Evolutionary conservation across 1,140 invertebrate genomes (phyloP).

Genomic region (Periplaneta americana): DNA sequence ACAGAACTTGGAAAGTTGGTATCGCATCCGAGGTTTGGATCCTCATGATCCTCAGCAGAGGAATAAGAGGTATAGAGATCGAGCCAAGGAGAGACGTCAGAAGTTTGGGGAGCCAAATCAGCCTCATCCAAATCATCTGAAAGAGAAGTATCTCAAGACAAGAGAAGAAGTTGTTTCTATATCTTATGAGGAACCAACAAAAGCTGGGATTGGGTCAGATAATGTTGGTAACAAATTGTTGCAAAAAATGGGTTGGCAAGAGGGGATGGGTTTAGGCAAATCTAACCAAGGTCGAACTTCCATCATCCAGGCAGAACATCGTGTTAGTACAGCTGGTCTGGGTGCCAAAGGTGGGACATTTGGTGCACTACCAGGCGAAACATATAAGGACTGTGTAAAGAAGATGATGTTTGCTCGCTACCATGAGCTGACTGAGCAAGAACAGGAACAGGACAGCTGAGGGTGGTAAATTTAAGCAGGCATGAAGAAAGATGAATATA

Average conservation of each 20-base stretch:
- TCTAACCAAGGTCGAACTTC: constrained; percentile 88
- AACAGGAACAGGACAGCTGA: constrained; percentile 1
- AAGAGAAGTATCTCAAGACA: constrained; percentile 55
- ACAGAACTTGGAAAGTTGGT: constrained; percentile 76
- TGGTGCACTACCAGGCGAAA: constrained; percentile 71
- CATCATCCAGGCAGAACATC: constrained; percentile 74
- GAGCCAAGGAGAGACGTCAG: constrained; percentile 90
- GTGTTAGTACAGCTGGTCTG: constrained; percentile 63
- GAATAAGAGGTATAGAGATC: constrained; percentile 75
- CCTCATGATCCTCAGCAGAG: constrained; percentile 46
- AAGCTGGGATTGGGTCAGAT: constrained; percentile 72
- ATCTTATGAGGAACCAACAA: constrained; percentile 57
- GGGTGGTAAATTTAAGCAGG: background rate
- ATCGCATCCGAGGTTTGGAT: constrained; percentile 46
- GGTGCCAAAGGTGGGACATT: constrained; percentile 68
- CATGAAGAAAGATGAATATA: too few species aligned
- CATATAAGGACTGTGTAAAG: constrained; percentile 86
- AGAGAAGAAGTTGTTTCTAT: constrained; percentile 42
- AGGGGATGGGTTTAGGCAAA: constrained; percentile 91
- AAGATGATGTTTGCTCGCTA: constrained; percentile 84
- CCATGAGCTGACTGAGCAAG: constrained; percentile 52
- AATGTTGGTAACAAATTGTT: constrained; percentile 90
- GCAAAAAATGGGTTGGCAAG: constrained; percentile 98
- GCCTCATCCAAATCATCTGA: constrained; percentile 60
- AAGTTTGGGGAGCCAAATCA: constrained; percentile 89